phyloP scores from a whole-genome alignment of 2,888 invertebrate genomes.

The Phyto melanocephala region DNA sequence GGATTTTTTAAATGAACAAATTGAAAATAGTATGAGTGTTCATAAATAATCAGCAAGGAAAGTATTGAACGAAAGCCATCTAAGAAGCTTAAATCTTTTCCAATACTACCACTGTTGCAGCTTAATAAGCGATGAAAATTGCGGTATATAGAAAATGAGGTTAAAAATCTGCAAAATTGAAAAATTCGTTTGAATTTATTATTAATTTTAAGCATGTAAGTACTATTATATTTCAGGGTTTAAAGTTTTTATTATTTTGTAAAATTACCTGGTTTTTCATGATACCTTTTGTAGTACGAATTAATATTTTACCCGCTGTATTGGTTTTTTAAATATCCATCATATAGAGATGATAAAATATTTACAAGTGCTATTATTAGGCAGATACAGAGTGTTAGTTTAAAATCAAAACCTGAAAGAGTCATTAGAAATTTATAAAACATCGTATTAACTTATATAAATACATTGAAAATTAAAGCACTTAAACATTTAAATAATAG shows the following conservation, averaged over 20 bases:
- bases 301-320: not conserved
- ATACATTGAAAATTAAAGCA: not conserved
- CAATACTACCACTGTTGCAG: conserved; percentile 61
- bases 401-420: conserved; percentile 67
- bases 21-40: conserved; percentile 62
- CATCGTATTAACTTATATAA: too few relatives aligned
- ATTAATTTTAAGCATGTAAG: too few relatives aligned
- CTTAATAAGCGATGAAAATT: conserved; percentile 71
- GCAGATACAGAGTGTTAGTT: conserved; percentile 58
- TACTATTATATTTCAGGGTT: too few relatives aligned
- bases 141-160: conserved; percentile 72
- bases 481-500: too few relatives aligned
- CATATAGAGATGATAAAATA: conserved; percentile 57
- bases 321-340: conserved; percentile 63
- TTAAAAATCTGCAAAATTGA: conserved; percentile 66
- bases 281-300: conserved; percentile 63
- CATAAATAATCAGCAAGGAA: conserved; percentile 70
- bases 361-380: conserved; percentile 6
- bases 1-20: conserved; percentile 69
- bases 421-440: too few relatives aligned
- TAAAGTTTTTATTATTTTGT: not conserved
- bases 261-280: conserved; percentile 49
- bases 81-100: conserved; percentile 70
- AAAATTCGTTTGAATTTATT: not conserved
- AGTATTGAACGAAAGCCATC: conserved; percentile 71